Evolutionary conservation across 2,113 vertebrate species (phyloP), one percentile per base, ranked within the genome.

Genomic region (Urocolius indicus): DNA sequence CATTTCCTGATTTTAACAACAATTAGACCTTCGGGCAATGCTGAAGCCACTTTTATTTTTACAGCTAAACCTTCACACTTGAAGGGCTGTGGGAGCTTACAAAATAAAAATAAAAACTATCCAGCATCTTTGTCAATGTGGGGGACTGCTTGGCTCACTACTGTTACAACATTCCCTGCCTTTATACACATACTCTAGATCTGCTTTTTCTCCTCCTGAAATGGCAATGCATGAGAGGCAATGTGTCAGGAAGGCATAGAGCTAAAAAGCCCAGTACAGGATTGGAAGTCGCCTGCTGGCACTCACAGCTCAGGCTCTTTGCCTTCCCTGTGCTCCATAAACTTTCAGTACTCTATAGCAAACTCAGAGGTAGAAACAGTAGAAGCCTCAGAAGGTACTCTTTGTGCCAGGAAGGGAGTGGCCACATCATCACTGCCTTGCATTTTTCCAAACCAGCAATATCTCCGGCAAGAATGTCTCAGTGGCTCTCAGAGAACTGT

Each of bases 1-100:
- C 2, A 11, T 87, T 94, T 93, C 78, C 62, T 71, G 66, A 82
- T 90, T 93, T 95, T 88, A 94, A 92, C 77, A 93, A 95, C 84
- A 93, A 87, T 75, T 91, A 95, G 86, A 87, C 92, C 46, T 97
- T 74, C 84, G 84, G 88, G 80, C 62, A 68, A 91, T 92, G 86
- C 82, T 88, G 71, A 95, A 90, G 76, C 22, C 16, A 20, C 66
- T 86, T 84, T 87, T 52, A 73, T 79, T 94, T 92, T 95, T 94
- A 90, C 75, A 77, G 73, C 55, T 95, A 61, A 74, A 74, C 75
- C 63, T 81, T 87, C 75, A 57, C 59, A 68, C 76, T 77, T 68
- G 46, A 91, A 94, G 41, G 54, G 83, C 22, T 78, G n/a, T 0
- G 0, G 34, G 89, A 90, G 11, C 54, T 66, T 75, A 46, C 49